These are phyloP conservation scores for Brachylomia viminalis DNA, from an alignment of 2,888 invertebrate species.

Conservation along the genomic window DNA sequence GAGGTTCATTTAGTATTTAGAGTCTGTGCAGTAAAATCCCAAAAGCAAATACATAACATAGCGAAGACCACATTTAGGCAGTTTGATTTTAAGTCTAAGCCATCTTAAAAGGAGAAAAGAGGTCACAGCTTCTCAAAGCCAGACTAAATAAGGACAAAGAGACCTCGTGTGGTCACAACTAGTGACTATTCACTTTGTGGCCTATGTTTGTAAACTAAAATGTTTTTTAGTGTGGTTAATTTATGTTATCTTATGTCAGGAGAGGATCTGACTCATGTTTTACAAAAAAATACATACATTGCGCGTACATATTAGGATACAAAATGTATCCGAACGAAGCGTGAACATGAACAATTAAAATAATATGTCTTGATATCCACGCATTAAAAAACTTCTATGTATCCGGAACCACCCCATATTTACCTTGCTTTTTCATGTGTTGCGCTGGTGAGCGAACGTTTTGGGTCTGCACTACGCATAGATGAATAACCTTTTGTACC, in stretches of 20 bases:
- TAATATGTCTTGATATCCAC: not conserved
- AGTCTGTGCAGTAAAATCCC: not conserved
- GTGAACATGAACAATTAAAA: not conserved
- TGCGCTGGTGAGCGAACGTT: not conserved
- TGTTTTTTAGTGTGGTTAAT: constrained; percentile 15
- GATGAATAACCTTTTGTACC: constrained; percentile 39
- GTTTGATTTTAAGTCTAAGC: constrained; percentile 22
- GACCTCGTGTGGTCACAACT: constrained; percentile 26
- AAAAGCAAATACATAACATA: not conserved
- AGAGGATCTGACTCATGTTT: not conserved
- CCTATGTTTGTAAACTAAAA: constrained; percentile 29
- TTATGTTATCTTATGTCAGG: not conserved
- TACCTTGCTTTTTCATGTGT: not conserved
- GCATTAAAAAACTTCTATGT: not conserved
- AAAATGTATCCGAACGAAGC: not conserved
- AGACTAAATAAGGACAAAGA: constrained; percentile 49
- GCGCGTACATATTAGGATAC: not conserved
- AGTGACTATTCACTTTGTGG: constrained; percentile 35
- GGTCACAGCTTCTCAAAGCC: constrained; percentile 27
- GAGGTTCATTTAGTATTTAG: not conserved
- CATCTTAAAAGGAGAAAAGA: constrained; percentile 28
- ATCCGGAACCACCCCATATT: not conserved
- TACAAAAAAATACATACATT: not conserved
- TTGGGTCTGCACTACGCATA: constrained; percentile 30
- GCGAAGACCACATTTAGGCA: not conserved